phyloP scores from a whole-genome alignment of 2,888 invertebrate species.

The Candidula unifasciata region DNA sequence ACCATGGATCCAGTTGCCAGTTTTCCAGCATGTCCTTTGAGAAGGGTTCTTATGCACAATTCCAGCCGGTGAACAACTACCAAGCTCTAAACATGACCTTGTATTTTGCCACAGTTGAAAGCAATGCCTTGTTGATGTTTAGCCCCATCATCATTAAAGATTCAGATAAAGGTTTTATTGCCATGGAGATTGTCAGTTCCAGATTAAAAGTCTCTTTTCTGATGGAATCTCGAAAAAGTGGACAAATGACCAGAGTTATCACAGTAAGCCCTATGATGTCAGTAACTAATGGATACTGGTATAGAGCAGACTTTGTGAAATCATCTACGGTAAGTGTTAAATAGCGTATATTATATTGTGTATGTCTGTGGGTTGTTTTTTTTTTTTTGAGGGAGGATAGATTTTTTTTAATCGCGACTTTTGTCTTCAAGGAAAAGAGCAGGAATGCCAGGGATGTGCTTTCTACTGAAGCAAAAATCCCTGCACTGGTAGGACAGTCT shows the following conservation, averaged over 20 bases:
- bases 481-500: too few relatives aligned
- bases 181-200: slow-evolving; percentile 91
- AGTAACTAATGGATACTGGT: slow-evolving; percentile 82
- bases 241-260: slow-evolving; percentile 76
- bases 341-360: not conserved
- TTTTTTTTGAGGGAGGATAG: too few relatives aligned
- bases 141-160: slow-evolving; percentile 86
- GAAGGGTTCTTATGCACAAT: slow-evolving; percentile 92
- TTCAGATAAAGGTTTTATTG: slow-evolving; percentile 84
- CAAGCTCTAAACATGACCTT: slow-evolving; percentile 94
- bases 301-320: slow-evolving; percentile 84
- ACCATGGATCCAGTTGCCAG: slow-evolving; percentile 93
- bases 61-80: slow-evolving; percentile 87
- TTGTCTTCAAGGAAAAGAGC: too few relatives aligned
- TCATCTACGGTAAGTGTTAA: slow-evolving; percentile 64
- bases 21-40: slow-evolving; percentile 92
- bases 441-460: too few relatives aligned
- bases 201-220: slow-evolving; percentile 90
- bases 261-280: slow-evolving; percentile 83
- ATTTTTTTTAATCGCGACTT: too few relatives aligned
- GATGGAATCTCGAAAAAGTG: slow-evolving; percentile 38
- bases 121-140: slow-evolving; percentile 91
- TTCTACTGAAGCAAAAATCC: too few relatives aligned
- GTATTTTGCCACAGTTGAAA: slow-evolving; percentile 91
- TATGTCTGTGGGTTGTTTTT: not conserved